A percentile compares a stretch with the other conserved stretches of the same genome.
phyloP scores from a whole-genome alignment of 2,797 vertebrate species.

The Sphaeramia orbicularis region DNA sequence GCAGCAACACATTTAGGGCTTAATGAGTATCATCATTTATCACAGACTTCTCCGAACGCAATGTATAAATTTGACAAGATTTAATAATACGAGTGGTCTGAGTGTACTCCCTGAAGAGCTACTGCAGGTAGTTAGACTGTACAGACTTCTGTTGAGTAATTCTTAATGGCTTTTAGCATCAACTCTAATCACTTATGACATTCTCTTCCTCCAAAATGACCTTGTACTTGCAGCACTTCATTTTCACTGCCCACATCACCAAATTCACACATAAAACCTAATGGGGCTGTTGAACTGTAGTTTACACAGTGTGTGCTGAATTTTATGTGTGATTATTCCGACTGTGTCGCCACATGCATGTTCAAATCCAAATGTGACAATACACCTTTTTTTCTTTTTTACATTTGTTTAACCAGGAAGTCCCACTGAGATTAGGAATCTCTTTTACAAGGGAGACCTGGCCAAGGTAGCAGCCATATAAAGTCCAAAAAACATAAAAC shows the following conservation, averaged over 20 bases:
- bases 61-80: conserved; percentile 37
- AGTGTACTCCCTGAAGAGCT: conserved; percentile 44
- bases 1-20: background rate
- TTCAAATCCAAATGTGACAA: background rate
- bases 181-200: conserved; percentile 74
- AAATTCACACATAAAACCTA: conserved; percentile 13
- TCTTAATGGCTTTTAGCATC: conserved; percentile 81
- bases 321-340: conserved; percentile 1
- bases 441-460: too few relatives aligned
- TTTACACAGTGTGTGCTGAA: background rate
- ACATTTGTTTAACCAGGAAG: too few relatives aligned
- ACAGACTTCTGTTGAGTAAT: conserved; percentile 70
- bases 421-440: too few relatives aligned
- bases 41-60: conserved; percentile 15
- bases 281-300: background rate
- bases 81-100: conserved; percentile 33
- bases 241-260: conserved; percentile 34
- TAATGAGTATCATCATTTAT: conserved; percentile 23
- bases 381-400: too few relatives aligned
- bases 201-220: conserved; percentile 65
- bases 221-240: conserved; percentile 56
- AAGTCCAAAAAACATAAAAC: too few relatives aligned
- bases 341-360: background rate
- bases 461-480: too few relatives aligned
- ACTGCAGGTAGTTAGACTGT: conserved; percentile 35